Evolutionary conservation across 1,140 invertebrate species (phyloP).

Genomic region (Anthonomus grandis): DNA sequence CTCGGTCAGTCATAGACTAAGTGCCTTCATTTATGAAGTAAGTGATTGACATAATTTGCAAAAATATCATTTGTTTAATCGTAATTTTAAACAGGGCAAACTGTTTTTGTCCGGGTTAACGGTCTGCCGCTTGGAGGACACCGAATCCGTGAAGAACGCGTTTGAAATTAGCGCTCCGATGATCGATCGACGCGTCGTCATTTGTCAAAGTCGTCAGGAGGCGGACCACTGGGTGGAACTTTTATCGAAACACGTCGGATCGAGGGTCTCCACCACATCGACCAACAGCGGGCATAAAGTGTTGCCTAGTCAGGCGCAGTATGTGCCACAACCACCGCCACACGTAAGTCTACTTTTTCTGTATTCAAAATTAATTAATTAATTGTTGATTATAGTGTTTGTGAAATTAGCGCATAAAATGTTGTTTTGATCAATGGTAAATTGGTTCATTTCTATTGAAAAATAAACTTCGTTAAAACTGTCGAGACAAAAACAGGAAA

Average conservation of each 20-base stretch:
- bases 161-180: constrained; percentile 91
- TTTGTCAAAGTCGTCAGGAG: constrained; percentile 80
- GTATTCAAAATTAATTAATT: background rate
- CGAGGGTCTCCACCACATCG: constrained; percentile 41
- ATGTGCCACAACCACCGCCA: constrained; percentile 51
- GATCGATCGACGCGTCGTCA: constrained; percentile 84
- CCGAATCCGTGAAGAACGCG: constrained; percentile 77
- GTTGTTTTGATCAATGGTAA: background rate
- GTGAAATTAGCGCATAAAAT: background rate
- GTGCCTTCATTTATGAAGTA: constrained; percentile 95
- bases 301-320: constrained; percentile 46
- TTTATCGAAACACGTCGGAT: constrained; percentile 58
- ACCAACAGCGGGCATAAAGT: constrained; percentile 43
- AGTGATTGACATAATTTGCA: constrained; percentile 20
- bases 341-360: constrained; percentile 54
- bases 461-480: background rate
- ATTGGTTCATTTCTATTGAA: background rate
- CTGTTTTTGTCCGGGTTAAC: constrained; percentile 81
- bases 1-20: constrained; percentile 85
- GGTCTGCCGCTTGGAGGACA: constrained; percentile 73
- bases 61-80: background rate
- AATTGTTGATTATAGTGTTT: background rate
- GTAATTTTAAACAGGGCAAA: constrained; percentile 72
- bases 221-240: constrained; percentile 84
- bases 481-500: no score